A percentile compares a stretch with the other conserved stretches of the same genome.
Conservation (phyloP, 2,888 invertebrate genomes). For the Acheta domesticus region DNA sequence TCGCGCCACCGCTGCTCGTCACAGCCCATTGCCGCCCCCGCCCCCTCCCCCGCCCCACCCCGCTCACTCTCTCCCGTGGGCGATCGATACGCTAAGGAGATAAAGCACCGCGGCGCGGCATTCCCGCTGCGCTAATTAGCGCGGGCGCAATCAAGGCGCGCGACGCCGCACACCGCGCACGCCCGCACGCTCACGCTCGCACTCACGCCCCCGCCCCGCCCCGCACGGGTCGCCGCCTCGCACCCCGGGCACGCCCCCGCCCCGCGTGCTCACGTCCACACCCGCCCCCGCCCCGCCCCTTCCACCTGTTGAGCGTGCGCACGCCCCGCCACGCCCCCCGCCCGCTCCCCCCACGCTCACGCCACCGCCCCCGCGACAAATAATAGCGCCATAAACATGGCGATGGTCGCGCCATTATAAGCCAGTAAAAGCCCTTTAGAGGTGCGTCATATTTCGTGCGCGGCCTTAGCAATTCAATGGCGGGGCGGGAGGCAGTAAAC, state of each 20-base stretch:
- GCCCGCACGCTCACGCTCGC: too few species aligned
- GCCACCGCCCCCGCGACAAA: not conserved
- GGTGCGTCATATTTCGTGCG: constrained; percentile 18
- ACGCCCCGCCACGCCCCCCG: not conserved
- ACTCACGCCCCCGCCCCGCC: not conserved
- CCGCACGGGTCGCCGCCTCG: not conserved
- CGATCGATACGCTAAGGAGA: constrained; percentile 1
- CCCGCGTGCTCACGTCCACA: not conserved
- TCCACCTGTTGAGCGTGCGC: not conserved
- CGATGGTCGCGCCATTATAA: constrained; percentile 4
- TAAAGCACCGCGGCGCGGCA: not conserved
- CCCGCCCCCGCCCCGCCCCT: not conserved
- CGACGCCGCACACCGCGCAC: not conserved
- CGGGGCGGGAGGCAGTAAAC: not conserved
- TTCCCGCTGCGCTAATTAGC: not conserved
- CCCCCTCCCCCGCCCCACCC: not conserved
- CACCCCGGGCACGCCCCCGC: not conserved
- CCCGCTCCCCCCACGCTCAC: not conserved
- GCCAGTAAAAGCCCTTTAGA: constrained; percentile 18
- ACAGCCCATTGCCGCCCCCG: not conserved
- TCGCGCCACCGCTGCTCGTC: not conserved
- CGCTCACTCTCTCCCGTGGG: not conserved
- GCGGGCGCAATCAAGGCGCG: not conserved
- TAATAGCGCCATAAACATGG: constrained; percentile 18
- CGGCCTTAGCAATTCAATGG: constrained; percentile 10